These are phyloP conservation scores for Phrixothrix hirtus DNA, from an alignment of 2,888 invertebrate species.

Conservation along the genomic window DNA sequence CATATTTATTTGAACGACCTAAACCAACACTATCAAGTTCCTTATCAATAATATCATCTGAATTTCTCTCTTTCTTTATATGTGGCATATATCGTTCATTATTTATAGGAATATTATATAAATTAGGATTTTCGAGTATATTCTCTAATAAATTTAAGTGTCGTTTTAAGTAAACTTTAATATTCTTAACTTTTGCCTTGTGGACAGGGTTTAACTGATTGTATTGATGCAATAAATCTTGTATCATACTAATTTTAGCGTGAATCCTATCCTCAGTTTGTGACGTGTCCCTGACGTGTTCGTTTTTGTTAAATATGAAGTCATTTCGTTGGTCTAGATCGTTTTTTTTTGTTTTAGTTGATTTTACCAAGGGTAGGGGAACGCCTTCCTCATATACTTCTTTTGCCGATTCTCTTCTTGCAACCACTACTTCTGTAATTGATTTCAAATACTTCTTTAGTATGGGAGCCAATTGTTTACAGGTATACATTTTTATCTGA, in stretches of 20 bases:
- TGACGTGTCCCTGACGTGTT: background rate
- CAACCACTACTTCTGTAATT: conserved; percentile 3
- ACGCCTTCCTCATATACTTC: background rate
- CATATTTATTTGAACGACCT: no score
- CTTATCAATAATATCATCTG: no score
- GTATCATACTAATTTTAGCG: conserved; percentile 38
- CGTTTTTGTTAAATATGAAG: no score
- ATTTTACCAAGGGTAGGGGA: no score
- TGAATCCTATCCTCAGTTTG: background rate
- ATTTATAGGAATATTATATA: no score
- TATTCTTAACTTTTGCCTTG: conserved; percentile 47
- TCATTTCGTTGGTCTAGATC: no score
- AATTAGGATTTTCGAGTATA: conserved; percentile 18
- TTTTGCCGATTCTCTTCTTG: background rate
- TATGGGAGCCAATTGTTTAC: conserved; percentile 23
- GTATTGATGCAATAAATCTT: conserved; percentile 46
- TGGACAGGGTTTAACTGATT: conserved; percentile 45
- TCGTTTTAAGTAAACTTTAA: conserved; percentile 49
- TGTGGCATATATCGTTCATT: no score
- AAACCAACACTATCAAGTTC: no score
- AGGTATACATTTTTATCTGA: conserved; percentile 40
- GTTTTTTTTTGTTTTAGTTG: background rate
- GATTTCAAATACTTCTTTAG: conserved; percentile 9
- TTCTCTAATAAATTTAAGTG: conserved; percentile 44
- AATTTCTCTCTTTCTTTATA: no score